phyloP scores from a whole-genome alignment of 2,113 vertebrate species.

The Damaliscus lunatus region DNA sequence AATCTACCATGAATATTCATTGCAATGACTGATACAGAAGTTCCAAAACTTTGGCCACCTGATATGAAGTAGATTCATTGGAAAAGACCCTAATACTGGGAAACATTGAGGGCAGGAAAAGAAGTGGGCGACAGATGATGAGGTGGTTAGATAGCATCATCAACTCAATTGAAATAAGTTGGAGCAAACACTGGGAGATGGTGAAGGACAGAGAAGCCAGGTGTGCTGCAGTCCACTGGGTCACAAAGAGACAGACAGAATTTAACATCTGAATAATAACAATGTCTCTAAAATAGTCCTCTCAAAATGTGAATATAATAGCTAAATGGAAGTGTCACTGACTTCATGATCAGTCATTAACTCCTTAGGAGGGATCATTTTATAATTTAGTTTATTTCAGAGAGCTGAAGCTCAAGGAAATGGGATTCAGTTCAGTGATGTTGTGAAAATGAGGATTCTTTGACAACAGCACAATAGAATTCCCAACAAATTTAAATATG shows the following conservation, averaged over 20 bases:
- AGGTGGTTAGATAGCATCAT: not conserved
- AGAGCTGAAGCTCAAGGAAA: not conserved
- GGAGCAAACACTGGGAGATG: not conserved
- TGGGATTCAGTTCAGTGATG: not conserved
- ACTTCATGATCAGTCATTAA: slow-evolving; percentile 44
- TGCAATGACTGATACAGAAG: not conserved
- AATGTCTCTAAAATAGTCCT: not conserved
- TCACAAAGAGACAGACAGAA: not conserved
- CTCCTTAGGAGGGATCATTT: not conserved
- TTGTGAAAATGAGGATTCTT: not conserved
- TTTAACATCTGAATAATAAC: not conserved
- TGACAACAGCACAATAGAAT: not conserved
- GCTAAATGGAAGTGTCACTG: not conserved
- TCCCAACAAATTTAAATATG: not conserved
- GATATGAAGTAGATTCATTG: not conserved
- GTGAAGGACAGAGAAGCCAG: not conserved
- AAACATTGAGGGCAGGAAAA: not conserved
- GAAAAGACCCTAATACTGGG: not conserved
- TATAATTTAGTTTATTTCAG: slow-evolving; percentile 34
- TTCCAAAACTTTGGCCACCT: not conserved
- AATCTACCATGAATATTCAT: not conserved
- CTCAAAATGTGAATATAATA: slow-evolving; percentile 19
- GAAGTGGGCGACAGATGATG: not conserved
- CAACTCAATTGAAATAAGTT: not conserved
- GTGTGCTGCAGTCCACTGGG: not conserved